These are phyloP conservation scores for Holothuria scabra DNA, from an alignment of 53 echinoderm and acorn worm species.

Conservation along the genomic window DNA sequence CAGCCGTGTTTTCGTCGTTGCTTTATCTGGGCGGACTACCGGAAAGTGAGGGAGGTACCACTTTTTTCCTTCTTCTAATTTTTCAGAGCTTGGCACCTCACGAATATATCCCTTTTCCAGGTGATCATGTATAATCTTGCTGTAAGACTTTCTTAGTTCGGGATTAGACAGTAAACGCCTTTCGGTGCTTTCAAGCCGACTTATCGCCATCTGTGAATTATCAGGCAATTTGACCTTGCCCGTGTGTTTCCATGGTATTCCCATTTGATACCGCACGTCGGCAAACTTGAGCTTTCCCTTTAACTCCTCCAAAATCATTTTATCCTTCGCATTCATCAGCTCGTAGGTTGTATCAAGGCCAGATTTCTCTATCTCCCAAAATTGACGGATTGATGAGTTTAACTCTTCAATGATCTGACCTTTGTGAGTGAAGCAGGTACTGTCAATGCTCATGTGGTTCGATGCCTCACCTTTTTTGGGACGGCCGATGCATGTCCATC, in stretches of 20 bases:
- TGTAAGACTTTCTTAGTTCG: neutral
- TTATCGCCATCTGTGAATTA: neutral
- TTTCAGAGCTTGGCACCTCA: conserved; percentile 1
- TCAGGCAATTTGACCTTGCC: too few relatives aligned
- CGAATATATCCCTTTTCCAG: conserved; percentile 30
- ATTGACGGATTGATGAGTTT: conserved; percentile 14
- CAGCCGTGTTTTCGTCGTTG: conserved; percentile 18
- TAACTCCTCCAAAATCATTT: neutral
- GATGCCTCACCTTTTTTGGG: neutral
- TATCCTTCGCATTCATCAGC: neutral
- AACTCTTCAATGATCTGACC: conserved; percentile 7
- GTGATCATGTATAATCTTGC: neutral
- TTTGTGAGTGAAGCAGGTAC: conserved; percentile 32
- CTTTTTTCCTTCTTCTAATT: neutral
- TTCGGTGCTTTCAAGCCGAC: neutral
- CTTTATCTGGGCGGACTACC: conserved; percentile 15
- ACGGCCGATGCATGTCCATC: conserved; percentile 42
- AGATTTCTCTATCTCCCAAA: conserved; percentile 16
- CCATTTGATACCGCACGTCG: conserved; percentile 20
- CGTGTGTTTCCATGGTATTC: too few relatives aligned
- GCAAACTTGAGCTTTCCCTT: neutral
- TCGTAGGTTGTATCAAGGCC: neutral
- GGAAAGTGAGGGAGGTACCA: neutral
- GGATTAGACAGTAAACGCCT: neutral
- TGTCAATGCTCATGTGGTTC: neutral